phyloP scores from a whole-genome alignment of 2,797 vertebrate genomes.

The Lagocephalus sceleratus region DNA sequence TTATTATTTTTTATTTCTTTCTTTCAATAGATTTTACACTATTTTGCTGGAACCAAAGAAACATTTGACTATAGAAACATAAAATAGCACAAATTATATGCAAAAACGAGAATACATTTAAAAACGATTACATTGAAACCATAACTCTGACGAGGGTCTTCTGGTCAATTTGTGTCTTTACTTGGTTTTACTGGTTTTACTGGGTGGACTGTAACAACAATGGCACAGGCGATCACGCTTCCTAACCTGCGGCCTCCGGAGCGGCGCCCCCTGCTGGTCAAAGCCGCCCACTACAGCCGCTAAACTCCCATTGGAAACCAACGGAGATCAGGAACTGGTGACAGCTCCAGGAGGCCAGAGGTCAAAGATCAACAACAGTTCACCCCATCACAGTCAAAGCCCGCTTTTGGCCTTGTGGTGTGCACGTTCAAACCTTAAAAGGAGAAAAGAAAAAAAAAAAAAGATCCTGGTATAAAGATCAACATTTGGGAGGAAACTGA shows the following conservation, averaged over 20 bases:
- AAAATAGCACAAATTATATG: constrained; percentile 77
- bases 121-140: constrained; percentile 67
- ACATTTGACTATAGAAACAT: constrained; percentile 77
- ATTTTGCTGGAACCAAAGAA: constrained; percentile 75
- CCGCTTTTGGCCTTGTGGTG: constrained; percentile 44
- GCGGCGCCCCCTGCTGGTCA: constrained; percentile 55
- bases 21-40: constrained; percentile 77
- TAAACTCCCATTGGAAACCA: constrained; percentile 50
- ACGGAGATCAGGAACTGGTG: constrained; percentile 37
- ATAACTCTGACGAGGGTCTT: constrained; percentile 55
- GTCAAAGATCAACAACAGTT: constrained; percentile 23
- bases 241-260: constrained; percentile 29
- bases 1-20: constrained; percentile 58
- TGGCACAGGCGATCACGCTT: constrained; percentile 44
- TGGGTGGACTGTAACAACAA: constrained; percentile 36
- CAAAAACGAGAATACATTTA: constrained; percentile 60
- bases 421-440: constrained; percentile 33
- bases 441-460: constrained; percentile 39
- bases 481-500: constrained; percentile 51
- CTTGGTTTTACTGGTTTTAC: constrained; percentile 21
- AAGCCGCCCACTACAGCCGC: constrained; percentile 39
- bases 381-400: constrained; percentile 13
- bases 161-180: constrained; percentile 30
- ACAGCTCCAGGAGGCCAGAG: constrained; percentile 28
- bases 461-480: constrained; percentile 32